Conservation (phyloP, 2,888 invertebrate genomes). For the Tryphoninae sp. region DNA sequence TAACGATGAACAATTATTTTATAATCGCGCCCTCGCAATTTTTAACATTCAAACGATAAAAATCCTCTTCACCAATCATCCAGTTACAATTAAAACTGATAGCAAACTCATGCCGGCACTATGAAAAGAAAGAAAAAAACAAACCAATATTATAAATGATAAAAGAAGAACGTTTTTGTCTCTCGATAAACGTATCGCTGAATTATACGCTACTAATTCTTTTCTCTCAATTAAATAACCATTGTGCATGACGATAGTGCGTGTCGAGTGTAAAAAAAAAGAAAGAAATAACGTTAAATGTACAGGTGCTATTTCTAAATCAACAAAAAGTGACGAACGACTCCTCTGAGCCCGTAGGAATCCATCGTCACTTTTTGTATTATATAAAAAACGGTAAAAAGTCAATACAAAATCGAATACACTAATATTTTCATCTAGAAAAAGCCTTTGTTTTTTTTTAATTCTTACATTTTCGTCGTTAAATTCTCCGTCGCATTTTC, state of each 20-base stretch:
- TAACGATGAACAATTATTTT: conserved; percentile 54
- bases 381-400: conserved; percentile 74
- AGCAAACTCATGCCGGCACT: conserved; percentile 36
- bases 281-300: conserved; percentile 67
- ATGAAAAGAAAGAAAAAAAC: conserved; percentile 25
- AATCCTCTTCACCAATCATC: conserved; percentile 33
- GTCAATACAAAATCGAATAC: conserved; percentile 74
- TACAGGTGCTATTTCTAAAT: conserved; percentile 68
- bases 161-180: conserved; percentile 21
- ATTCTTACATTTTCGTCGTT: conserved; percentile 51
- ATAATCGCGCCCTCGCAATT: conserved; percentile 23
- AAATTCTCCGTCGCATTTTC: conserved; percentile 18
- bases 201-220: conserved; percentile 42
- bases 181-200: conserved; percentile 41
- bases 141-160: conserved; percentile 7
- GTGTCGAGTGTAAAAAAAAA: conserved; percentile 65
- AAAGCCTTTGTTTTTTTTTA: conserved; percentile 55
- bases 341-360: conserved; percentile 76
- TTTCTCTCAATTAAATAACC: conserved; percentile 47
- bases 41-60: conserved; percentile 43
- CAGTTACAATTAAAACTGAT: conserved; percentile 31
- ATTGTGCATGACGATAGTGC: conserved; percentile 60
- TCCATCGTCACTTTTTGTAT: conserved; percentile 71
- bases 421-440: conserved; percentile 66
- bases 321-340: conserved; percentile 71